Evolutionary conservation across 2,888 invertebrate species (phyloP).

Genomic region (Lycia hirtaria): DNA sequence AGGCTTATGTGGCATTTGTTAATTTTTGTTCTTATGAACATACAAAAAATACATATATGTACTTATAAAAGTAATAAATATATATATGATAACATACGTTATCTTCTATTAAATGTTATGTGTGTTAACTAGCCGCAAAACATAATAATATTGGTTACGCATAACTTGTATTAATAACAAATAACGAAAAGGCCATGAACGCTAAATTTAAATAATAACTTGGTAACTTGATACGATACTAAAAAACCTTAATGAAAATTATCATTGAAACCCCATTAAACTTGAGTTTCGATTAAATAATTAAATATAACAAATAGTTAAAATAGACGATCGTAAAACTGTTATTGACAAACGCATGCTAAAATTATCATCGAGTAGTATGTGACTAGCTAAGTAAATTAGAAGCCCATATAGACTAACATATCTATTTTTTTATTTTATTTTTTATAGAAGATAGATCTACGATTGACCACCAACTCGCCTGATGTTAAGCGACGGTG

Average conservation of each 20-base stretch:
- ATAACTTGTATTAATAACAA: not conserved
- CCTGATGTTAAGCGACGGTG: too few species aligned
- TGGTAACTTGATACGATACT: constrained; percentile 33
- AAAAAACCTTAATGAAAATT: constrained; percentile 14
- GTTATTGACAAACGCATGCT: constrained; percentile 47
- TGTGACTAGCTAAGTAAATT: not conserved
- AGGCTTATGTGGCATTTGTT: too few species aligned
- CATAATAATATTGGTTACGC: too few species aligned
- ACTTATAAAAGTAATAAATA: too few species aligned
- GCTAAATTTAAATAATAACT: not conserved
- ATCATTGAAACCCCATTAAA: constrained; percentile 2
- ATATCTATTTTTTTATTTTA: too few species aligned
- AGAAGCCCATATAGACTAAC: not conserved
- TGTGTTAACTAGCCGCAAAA: too few species aligned
- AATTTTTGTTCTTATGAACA: too few species aligned
- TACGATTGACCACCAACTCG: too few species aligned
- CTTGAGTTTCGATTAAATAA: constrained; percentile 1
- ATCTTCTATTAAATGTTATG: too few species aligned
- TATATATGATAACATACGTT: too few species aligned
- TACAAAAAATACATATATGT: too few species aligned
- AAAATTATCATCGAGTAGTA: constrained; percentile 27
- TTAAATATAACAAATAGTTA: constrained; percentile 1
- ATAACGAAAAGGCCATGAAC: not conserved
- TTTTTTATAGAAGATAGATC: too few species aligned
- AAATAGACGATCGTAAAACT: not conserved